Base-by-base conservation (phyloP, 2,888 invertebrate species). In the Anaspis maculata region DNA sequence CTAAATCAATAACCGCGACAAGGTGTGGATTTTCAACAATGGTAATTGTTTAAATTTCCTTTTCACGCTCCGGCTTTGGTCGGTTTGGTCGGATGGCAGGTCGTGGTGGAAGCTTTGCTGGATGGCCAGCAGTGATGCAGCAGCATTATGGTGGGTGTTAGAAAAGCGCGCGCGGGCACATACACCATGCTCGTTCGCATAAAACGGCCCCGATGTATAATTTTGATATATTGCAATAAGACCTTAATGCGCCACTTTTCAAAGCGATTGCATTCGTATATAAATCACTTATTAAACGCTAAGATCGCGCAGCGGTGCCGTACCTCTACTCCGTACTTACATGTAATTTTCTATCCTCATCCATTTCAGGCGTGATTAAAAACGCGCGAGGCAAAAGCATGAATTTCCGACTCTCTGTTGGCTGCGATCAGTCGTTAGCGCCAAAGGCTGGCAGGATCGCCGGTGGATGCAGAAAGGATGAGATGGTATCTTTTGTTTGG, bases 261-360 rank as follows among this genome's bases (percentile, higher is more conserved):
- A 44, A 41, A 39, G 42, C 42, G 37, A 35, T 39, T 42, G 40
- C 41, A 41, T 37, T 45, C 35, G 42, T 45, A 43, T 41, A 45
- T 49, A 46, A 49, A 49, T 45, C 46, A 49, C 37, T 46, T 44
- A 44, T 42, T 45, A 45, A 45, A 40, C 41, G 45, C 34, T 37
- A n/a, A n/a, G 38, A 25, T 25, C 32, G 32, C 25, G 16, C 23
- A 30, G 25, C 30, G 15, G 11, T 21, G 23, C 21, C 13, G 34
- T 24, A 31, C 32, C 34, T 12, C 19, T 25, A 31, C 25, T 16
- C 22, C 32, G 25, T 32, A 32, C 38, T 41, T 43, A 42, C 32
- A 35, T 44, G 39, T 44, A 49, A 49, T 49, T 49, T 49, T 46
- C 44, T 37, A 42, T 44, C 44, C 33, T 42, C 42, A 41, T 46